Evolutionary conservation across 2,888 invertebrate genomes (phyloP).

Genomic region (Torymus tubicola): DNA sequence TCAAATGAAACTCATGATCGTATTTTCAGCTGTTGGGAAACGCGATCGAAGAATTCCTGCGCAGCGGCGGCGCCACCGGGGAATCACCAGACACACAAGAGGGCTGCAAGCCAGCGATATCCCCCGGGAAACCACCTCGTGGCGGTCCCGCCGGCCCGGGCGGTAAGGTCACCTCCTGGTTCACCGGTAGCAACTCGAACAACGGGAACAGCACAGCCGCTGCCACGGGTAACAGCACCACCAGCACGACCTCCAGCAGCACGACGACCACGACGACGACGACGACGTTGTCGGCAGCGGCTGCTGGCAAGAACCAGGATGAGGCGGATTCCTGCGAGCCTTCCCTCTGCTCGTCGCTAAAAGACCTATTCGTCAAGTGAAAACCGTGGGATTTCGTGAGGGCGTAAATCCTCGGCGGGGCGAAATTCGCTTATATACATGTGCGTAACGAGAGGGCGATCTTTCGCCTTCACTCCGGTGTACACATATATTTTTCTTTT

Average conservation of each 20-base stretch:
- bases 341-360: slow-evolving; percentile 88
- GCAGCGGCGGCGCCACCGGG: slow-evolving; percentile 37
- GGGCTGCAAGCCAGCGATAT: slow-evolving; percentile 70
- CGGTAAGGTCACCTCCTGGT: slow-evolving; percentile 71
- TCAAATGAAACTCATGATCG: background rate
- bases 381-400: slow-evolving; percentile 63
- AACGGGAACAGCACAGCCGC: background rate
- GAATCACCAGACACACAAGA: slow-evolving; percentile 64
- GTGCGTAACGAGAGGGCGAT: background rate
- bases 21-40: slow-evolving; percentile 82
- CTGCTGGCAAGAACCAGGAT: slow-evolving; percentile 81
- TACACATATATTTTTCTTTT: no score
- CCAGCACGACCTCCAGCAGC: background rate
- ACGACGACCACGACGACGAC: background rate
- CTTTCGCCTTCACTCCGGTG: slow-evolving; percentile 14
- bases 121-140: slow-evolving; percentile 71
- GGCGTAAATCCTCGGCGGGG: background rate
- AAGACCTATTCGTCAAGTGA: slow-evolving; percentile 91
- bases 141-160: slow-evolving; percentile 56
- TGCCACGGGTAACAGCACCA: background rate
- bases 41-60: slow-evolving; percentile 89
- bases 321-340: slow-evolving; percentile 86
- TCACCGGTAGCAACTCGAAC: slow-evolving; percentile 60
- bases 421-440: no score
- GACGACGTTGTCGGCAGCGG: background rate